Conservation (phyloP, 2,888 invertebrate genomes). For the Andricus curvator region DNA sequence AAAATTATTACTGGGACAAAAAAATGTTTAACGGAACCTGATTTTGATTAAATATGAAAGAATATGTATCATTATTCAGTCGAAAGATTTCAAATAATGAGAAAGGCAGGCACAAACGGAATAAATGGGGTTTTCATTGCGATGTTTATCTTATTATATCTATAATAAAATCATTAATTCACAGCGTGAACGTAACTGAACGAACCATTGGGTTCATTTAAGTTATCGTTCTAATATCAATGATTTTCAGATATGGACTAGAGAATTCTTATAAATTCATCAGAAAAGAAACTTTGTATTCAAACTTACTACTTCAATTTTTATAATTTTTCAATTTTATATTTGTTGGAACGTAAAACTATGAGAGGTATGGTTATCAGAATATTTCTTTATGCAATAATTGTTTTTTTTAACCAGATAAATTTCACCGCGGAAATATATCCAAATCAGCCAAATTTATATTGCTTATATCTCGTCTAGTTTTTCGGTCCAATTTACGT, state of each 20-base stretch:
- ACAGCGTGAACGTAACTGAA: background rate
- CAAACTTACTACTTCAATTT: background rate
- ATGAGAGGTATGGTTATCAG: background rate
- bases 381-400: background rate
- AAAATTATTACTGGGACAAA: too few species aligned
- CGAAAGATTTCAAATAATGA: too few species aligned
- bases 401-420: background rate
- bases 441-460: background rate
- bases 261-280: constrained; percentile 8
- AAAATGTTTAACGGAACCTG: too few species aligned
- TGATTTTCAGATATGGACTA: background rate
- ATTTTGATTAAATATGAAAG: too few species aligned
- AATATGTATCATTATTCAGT: too few species aligned
- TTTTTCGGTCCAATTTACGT: background rate
- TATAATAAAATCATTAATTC: background rate
- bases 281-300: background rate
- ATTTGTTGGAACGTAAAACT: background rate
- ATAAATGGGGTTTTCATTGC: background rate
- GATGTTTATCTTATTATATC: background rate
- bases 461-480: constrained; percentile 5
- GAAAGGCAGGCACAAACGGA: background rate
- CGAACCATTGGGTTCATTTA: background rate
- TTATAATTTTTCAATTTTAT: background rate
- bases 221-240: background rate
- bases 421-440: background rate